Evolutionary conservation across 35 echinoderm and acorn worm genomes (phyloP).

Genomic region (Amphiura filiformis): DNA sequence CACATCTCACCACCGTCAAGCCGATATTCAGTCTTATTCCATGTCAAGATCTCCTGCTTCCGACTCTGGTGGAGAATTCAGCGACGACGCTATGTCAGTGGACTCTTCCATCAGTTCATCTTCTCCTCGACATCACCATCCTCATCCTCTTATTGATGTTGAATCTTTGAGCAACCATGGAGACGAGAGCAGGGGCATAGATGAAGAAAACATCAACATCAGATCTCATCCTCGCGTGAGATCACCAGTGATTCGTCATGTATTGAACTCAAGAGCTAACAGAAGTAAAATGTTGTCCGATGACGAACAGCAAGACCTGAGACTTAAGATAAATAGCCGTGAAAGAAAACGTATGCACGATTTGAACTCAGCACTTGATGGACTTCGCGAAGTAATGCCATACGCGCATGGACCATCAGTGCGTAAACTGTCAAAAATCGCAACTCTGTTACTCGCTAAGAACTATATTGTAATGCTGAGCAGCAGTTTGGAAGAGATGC

Average conservation of each 20-base stretch:
- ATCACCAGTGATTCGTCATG: not conserved
- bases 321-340: constrained; percentile 79
- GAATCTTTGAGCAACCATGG: not conserved
- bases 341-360: constrained; percentile 87
- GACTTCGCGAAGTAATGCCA: constrained; percentile 77
- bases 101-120: constrained; percentile 34
- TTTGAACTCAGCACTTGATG: constrained; percentile 73
- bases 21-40: not conserved
- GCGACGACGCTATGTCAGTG: constrained; percentile 55
- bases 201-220: not conserved
- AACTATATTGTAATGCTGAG: constrained; percentile 82
- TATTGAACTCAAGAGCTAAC: not conserved
- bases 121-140: constrained; percentile 8
- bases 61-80: constrained; percentile 54
- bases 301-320: constrained; percentile 48
- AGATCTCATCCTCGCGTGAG: not conserved
- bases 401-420: constrained; percentile 83
- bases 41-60: constrained; percentile 40
- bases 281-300: constrained; percentile 10
- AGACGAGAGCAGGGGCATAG: not conserved
- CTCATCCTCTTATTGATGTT: not conserved
- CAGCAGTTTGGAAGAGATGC: constrained; percentile 69
- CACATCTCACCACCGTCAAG: too few species aligned
- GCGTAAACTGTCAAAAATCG: constrained; percentile 75
- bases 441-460: constrained; percentile 66